These are phyloP conservation scores for Sclerurus mexicanus DNA, from an alignment of 2,113 vertebrate genomes.

Conservation along the genomic window DNA sequence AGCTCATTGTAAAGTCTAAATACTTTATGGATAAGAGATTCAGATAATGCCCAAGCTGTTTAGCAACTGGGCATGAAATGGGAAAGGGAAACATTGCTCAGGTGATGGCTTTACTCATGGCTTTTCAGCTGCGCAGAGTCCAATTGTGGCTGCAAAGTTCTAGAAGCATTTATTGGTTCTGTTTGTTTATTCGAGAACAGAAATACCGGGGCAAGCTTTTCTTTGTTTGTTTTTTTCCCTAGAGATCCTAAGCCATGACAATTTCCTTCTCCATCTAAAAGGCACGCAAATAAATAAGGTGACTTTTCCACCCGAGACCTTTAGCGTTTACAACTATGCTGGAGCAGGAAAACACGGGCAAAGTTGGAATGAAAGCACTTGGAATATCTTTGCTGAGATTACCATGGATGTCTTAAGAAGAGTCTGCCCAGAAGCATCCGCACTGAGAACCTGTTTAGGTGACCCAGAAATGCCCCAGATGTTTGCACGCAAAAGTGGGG, in stretches of 20 bases:
- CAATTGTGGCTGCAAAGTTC: neutral
- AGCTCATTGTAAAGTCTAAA: conserved; percentile 52
- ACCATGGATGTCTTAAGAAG: neutral
- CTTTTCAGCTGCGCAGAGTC: neutral
- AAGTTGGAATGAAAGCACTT: neutral
- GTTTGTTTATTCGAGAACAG: neutral
- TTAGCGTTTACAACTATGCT: neutral
- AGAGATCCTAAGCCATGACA: neutral
- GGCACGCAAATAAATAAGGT: neutral
- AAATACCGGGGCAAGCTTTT: neutral
- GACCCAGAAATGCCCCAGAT: neutral
- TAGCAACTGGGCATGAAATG: too few relatives aligned
- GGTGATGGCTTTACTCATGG: conserved; percentile 29
- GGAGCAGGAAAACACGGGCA: neutral
- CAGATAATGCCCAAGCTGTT: conserved; percentile 34
- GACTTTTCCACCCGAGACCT: neutral
- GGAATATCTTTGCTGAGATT: neutral
- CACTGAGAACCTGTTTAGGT: neutral
- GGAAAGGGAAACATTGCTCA: conserved; percentile 19
- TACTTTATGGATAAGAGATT: conserved; percentile 44
- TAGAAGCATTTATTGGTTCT: neutral
- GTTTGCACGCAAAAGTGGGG: neutral
- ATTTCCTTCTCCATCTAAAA: neutral
- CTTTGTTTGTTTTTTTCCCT: neutral
- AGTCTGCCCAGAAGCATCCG: neutral